phyloP scores from a whole-genome alignment of 2,888 invertebrate species.

The Myathropa florea region DNA sequence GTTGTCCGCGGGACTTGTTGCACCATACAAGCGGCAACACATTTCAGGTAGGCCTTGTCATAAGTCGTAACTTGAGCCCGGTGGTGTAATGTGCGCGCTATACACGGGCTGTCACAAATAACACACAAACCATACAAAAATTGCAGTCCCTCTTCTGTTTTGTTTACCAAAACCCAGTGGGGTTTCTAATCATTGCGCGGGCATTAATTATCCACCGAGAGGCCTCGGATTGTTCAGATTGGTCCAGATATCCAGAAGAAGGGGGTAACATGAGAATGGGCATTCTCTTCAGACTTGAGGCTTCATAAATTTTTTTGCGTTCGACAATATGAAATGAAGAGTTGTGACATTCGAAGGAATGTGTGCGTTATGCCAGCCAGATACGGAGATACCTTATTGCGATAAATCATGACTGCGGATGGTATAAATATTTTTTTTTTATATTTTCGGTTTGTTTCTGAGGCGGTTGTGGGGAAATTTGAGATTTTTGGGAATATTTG shows the following conservation, averaged over 20 bases:
- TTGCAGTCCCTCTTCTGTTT: conserved; percentile 22
- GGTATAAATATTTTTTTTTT: conserved; percentile 45
- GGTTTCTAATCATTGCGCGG: conserved; percentile 63
- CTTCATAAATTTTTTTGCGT: conserved; percentile 65
- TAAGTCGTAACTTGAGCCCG: conserved; percentile 59
- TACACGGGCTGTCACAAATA: neutral
- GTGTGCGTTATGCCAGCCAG: conserved; percentile 7
- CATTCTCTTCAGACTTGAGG: neutral
- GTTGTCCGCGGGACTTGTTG: conserved; percentile 33
- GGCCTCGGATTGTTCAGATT: neutral
- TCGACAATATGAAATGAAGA: conserved; percentile 40
- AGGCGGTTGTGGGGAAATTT: conserved; percentile 40
- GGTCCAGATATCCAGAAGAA: conserved; percentile 47
- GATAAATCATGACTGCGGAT: conserved; percentile 59
- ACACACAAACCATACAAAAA: neutral
- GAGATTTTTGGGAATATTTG: conserved; percentile 54
- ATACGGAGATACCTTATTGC: conserved; percentile 44
- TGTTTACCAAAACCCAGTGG: conserved; percentile 41
- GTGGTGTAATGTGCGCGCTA: conserved; percentile 28
- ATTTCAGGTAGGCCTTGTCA: conserved; percentile 56
- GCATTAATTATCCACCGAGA: conserved; percentile 53
- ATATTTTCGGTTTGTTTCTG: neutral
- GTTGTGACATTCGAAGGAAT: conserved; percentile 52
- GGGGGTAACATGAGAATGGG: conserved; percentile 48
- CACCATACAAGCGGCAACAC: conserved; percentile 15